Evolutionary conservation across 2,797 vertebrate species (phyloP), one percentile per base, ranked within the genome.

Genomic region (Capromys pilorides): DNA sequence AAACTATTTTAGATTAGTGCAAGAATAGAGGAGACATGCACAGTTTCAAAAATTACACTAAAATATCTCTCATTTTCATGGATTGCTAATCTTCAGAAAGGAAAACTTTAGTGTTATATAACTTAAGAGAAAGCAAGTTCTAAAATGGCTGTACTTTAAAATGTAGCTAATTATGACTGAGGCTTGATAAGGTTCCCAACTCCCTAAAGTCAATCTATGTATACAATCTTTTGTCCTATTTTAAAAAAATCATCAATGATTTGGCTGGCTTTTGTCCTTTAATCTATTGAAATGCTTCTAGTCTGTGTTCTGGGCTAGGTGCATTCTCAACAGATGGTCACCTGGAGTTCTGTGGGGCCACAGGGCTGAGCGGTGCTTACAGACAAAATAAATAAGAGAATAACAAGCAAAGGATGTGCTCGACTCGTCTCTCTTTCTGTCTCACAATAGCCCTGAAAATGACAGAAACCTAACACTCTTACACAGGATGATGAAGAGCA

Each of bases 281-380:
- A 57, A 66, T 94, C 73, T 89, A 54, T 64, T 79, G 95, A 96
- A 94, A 94, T 93, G 57, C 67, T 93, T 36, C 51, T 57, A 77
- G 82, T 85, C 41, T 96, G 51, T 82, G 28, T 85, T 92, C 87
- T 90, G 84, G 71, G 62, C 84, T 86, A 12, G 54, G n/a, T 88
- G 83, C 85, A 81, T 95, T 94, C 61, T 95, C 67, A n/a, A 81
- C 89, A 93, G 87, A 86, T 93, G 73, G 51, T 97, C 21, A 71
- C 39, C 2, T 14, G 71, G 49, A 26, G 22, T 62, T 93, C 45
- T 91, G 33, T 67, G 51, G 45, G 75, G 28, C 64, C 82, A 84
- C 13, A 7, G 16, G n/a, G 39, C 86, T 91, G 91, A 96, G 86
- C 87, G 84, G 84, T 87, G 28, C 79, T 92, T 80, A 92, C 6